Evolutionary conservation across 2,888 invertebrate species (phyloP).

Genomic region (Chromoteleia sp.): DNA sequence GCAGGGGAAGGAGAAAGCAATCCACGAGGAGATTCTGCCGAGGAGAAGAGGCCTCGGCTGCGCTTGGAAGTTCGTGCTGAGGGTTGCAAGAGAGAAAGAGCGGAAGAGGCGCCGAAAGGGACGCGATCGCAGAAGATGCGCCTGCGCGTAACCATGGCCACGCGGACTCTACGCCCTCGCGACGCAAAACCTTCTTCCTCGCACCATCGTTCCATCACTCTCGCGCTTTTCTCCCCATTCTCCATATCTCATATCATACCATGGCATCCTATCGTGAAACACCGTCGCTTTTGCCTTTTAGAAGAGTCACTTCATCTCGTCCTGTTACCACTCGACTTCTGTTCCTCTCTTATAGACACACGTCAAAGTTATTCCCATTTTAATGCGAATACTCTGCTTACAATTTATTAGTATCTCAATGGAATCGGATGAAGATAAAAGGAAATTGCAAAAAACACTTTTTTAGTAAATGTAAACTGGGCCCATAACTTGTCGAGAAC

Average conservation of each 20-base stretch:
- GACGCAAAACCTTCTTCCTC: conserved; percentile 63
- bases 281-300: conserved; percentile 72
- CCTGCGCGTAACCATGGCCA: conserved; percentile 84
- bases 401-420: conserved; percentile 24
- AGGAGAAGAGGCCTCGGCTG: conserved; percentile 45
- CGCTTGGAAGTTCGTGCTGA: conserved; percentile 43
- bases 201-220: conserved; percentile 12
- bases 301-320: conserved; percentile 80
- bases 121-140: conserved; percentile 78
- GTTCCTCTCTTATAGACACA: conserved; percentile 55
- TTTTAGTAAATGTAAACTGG: background rate
- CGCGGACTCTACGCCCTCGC: conserved; percentile 82
- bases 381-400: conserved; percentile 38
- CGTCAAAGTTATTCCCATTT: conserved; percentile 49
- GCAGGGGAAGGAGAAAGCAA: conserved; percentile 76
- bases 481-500: background rate
- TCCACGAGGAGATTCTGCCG: conserved; percentile 67
- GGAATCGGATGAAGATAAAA: conserved; percentile 2
- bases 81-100: conserved; percentile 59
- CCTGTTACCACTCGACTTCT: conserved; percentile 76
- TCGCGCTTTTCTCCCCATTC: conserved; percentile 63
- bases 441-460: background rate
- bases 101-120: conserved; percentile 77
- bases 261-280: conserved; percentile 76
- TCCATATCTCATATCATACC: conserved; percentile 69